Conservation (phyloP, 1,140 invertebrate species). For the Heterodera schachtii region DNA sequence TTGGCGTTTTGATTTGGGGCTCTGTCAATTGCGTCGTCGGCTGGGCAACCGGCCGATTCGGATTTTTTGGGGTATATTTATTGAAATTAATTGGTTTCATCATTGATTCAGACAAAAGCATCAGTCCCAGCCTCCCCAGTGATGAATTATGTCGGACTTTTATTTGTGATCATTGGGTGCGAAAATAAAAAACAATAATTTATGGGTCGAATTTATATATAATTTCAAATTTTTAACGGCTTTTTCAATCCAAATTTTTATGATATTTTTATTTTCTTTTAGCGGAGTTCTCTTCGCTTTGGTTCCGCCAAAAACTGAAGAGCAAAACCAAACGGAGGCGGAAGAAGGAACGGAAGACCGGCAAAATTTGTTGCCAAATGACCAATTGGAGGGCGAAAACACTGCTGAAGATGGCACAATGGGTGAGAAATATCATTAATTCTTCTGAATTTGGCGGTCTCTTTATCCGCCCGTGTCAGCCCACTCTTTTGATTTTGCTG, state of each 20-base stretch:
- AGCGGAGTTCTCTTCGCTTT: constrained; percentile 52
- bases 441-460: too few species aligned
- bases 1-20: constrained; percentile 61
- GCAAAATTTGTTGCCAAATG: background rate
- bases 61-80: constrained; percentile 64
- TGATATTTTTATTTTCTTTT: constrained; percentile 16
- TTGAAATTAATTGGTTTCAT: background rate
- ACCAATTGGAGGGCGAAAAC: constrained; percentile 1
- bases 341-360: constrained; percentile 2
- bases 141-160: constrained; percentile 67
- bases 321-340: constrained; percentile 7
- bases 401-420: background rate
- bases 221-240: background rate
- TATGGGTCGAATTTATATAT: too few species aligned
- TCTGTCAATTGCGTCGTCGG: constrained; percentile 43
- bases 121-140: constrained; percentile 52
- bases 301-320: constrained; percentile 33
- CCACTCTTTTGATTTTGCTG: too few species aligned
- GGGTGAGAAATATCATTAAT: background rate
- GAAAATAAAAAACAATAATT: background rate
- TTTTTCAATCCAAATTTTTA: background rate
- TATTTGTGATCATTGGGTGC: constrained; percentile 65
- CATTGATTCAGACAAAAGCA: constrained; percentile 40
- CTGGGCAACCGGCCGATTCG: constrained; percentile 69
- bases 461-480: too few species aligned